These are phyloP conservation scores for Heliocidaris erythrogramma DNA, from an alignment of 35 echinoderm and acorn worm genomes.

Conservation along the genomic window DNA sequence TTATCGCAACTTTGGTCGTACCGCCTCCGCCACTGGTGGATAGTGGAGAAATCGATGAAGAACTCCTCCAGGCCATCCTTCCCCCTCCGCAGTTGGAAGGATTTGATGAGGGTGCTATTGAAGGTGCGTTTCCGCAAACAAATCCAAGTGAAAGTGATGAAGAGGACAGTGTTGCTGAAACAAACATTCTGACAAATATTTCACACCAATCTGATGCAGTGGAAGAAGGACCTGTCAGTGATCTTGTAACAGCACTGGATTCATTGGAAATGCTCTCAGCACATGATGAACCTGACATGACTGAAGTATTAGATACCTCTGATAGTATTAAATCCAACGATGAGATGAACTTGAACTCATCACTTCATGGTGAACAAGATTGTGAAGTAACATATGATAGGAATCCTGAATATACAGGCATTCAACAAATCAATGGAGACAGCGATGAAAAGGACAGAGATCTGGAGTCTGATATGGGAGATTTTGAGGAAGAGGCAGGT, in stretches of 20 bases:
- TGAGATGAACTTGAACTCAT: not conserved
- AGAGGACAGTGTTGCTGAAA: not conserved
- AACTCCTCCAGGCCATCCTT: slow-evolving; percentile 58
- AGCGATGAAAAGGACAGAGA: not conserved
- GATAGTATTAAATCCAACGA: not conserved
- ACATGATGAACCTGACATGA: not conserved
- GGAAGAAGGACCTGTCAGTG: not conserved
- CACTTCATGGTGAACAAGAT: not conserved
- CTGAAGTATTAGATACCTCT: not conserved
- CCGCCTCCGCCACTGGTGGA: slow-evolving; percentile 78
- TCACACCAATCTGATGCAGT: not conserved
- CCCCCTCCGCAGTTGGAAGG: slow-evolving; percentile 71
- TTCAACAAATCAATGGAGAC: not conserved
- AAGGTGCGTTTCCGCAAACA: slow-evolving; percentile 4
- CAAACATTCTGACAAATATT: not conserved
- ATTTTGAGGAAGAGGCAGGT: slow-evolving; percentile 29
- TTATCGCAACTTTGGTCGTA: slow-evolving; percentile 78
- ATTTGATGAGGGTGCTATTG: slow-evolving; percentile 66
- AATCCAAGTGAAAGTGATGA: not conserved
- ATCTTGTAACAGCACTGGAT: not conserved
- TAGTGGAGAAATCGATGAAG: slow-evolving; percentile 57
- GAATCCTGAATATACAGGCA: not conserved
- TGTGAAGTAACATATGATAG: not conserved
- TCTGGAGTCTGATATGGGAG: not conserved
- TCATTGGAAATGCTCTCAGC: not conserved